Conservation (phyloP, 2,113 vertebrate genomes). For the Hippopotamus amphibius region DNA sequence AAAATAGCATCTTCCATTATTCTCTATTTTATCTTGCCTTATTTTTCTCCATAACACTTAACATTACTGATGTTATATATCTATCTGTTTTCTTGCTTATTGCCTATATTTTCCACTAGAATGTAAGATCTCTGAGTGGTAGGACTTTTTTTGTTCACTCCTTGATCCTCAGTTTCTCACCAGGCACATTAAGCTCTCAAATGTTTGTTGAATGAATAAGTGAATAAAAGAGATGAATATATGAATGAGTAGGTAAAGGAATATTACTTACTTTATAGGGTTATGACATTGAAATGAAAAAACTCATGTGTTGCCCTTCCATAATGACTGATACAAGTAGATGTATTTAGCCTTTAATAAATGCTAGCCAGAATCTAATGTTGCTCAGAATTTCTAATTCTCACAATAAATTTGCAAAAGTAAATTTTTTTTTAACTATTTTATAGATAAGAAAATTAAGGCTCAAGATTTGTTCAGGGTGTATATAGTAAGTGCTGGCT, state of each 20-base stretch:
- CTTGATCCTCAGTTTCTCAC: not conserved
- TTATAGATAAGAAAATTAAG: conserved; percentile 25
- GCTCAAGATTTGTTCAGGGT: not conserved
- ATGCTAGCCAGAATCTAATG: not conserved
- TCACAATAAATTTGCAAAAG: conserved; percentile 1
- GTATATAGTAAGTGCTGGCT: not conserved
- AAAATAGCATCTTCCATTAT: conserved; percentile 2
- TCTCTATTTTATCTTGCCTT: conserved; percentile 15
- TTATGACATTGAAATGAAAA: not conserved
- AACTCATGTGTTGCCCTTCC: not conserved
- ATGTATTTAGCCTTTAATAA: not conserved
- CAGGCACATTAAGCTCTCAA: not conserved
- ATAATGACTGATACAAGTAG: not conserved
- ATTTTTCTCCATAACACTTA: not conserved
- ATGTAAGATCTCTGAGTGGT: not conserved
- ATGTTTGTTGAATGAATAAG: not conserved
- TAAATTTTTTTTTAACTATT: conserved; percentile 25
- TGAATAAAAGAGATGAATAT: not conserved
- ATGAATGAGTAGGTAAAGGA: not conserved
- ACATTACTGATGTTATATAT: not conserved
- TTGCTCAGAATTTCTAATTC: conserved; percentile 40
- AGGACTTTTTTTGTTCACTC: not conserved
- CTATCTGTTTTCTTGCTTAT: conserved; percentile 4
- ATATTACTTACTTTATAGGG: not conserved
- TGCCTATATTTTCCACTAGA: not conserved